phyloP scores from a whole-genome alignment of 1,140 invertebrate genomes.

The Saccostrea cuccullata region DNA sequence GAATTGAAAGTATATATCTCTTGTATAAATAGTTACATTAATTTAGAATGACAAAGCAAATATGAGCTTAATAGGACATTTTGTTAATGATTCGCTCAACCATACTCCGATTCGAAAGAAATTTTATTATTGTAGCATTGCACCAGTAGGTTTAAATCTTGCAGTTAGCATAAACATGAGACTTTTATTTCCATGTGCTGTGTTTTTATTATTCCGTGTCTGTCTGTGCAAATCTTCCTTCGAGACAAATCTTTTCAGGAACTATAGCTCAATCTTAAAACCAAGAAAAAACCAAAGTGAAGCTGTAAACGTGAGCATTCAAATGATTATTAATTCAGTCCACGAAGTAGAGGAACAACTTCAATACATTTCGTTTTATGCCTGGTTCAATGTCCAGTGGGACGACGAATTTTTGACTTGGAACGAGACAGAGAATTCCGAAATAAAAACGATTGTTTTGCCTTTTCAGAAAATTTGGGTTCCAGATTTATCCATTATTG shows the following conservation, averaged over 20 bases:
- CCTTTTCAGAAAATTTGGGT: background rate
- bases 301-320: background rate
- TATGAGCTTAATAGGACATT: no score
- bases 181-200: background rate
- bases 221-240: background rate
- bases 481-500: background rate
- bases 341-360: slow-evolving; percentile 26
- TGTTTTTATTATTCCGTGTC: background rate
- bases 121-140: no score
- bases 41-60: no score
- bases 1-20: no score
- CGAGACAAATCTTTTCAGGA: background rate
- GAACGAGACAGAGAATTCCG: background rate
- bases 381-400: slow-evolving; percentile 8
- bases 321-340: background rate
- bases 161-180: no score
- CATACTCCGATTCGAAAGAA: no score
- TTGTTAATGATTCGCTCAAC: no score
- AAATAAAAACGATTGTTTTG: background rate
- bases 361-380: background rate
- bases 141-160: no score
- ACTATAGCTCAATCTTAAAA: slow-evolving; percentile 10
- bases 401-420: slow-evolving; percentile 35
- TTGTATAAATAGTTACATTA: no score
- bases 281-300: slow-evolving; percentile 11